Base-by-base conservation (phyloP, 2,113 vertebrate species). In the Stictonetta naevosa region DNA sequence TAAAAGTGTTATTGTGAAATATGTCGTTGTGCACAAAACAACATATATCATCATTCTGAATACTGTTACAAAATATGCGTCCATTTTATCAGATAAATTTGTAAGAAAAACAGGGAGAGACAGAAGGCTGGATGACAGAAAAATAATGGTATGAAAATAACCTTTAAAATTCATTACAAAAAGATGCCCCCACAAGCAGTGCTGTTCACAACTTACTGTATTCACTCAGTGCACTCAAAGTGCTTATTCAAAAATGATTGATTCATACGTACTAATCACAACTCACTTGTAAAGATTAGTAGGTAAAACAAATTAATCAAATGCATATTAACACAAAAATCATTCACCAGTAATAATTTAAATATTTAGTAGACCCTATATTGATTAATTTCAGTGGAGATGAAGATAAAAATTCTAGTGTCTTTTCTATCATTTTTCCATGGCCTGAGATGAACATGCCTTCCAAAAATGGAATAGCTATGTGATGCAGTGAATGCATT, bases 261-360 rank as follows among this genome's bases (percentile, higher is more conserved):
- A 85, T 75, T 87, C 56, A 59, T 44, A 71, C 5, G 26, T 3
- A 38, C 13, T 67, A 82, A 72, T 71, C 31, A 40, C 6, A n/a
- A n/a, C 7, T 78, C 11, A 36, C n/a, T 69, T 85, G 23, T 83
- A 67, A 95, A 96, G 71, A 55, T 59, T 4, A 75, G 7, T 67
- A 63, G 23, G 13, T 67, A 76, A 88, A 93, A 72, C 14, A 87
- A 67, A 88, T 85, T 82, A 84, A 87, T 66, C 34, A 78, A 58
- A 53, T 3, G 3, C 1, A n/a, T 46, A 68, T 56, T 68, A 86
- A 81, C 7, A 62, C 2, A 10, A 72, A 93, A 79, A 79, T 55
- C 2, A 67, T 84, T 78, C 42, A 87, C 13, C 11, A 63, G 8
- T 50, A 90, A 44, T 31, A 59, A 90, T 75, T 80, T 87, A 48